Evolutionary conservation across 2,888 invertebrate genomes (phyloP).

Genomic region (Suillia variegata): DNA sequence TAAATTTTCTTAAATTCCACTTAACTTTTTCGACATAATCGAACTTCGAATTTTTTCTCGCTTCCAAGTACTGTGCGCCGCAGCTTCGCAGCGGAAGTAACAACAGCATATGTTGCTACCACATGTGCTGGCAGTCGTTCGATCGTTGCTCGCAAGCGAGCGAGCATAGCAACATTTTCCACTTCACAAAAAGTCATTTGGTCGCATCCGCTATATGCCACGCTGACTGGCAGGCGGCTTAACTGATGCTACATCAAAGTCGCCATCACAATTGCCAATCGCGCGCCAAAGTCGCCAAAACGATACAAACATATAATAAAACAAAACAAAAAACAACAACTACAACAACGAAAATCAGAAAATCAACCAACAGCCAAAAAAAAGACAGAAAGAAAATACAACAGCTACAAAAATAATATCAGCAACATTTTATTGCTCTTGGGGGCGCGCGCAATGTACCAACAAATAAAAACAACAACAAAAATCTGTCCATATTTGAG

Average conservation of each 20-base stretch:
- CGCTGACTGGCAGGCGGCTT: no score
- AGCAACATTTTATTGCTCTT: slow-evolving; percentile 53
- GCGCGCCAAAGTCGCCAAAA: slow-evolving; percentile 1
- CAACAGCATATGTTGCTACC: slow-evolving; percentile 13
- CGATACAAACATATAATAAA: not conserved
- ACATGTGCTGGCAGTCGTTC: slow-evolving; percentile 25
- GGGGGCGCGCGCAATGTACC: no score
- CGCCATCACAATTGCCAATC: slow-evolving; percentile 19
- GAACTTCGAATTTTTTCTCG: no score
- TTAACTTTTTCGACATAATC: no score
- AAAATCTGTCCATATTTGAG: slow-evolving; percentile 38
- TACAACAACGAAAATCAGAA: slow-evolving; percentile 35
- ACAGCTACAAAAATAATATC: slow-evolving; percentile 46
- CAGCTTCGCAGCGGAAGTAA: no score
- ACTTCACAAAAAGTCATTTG: slow-evolving; percentile 18
- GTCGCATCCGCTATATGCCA: slow-evolving; percentile 1
- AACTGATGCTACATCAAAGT: slow-evolving; percentile 44
- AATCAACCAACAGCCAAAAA: slow-evolving; percentile 30
- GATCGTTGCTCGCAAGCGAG: no score
- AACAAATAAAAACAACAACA: slow-evolving; percentile 26
- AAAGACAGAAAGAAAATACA: slow-evolving; percentile 10
- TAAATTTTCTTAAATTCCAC: no score
- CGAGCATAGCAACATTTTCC: no score
- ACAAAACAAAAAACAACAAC: not conserved
- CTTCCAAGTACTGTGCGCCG: no score